A percentile compares a stretch with the other conserved stretches of the same genome.
Conservation (phyloP, 2,797 vertebrate genomes). For the Sebastes dallii region DNA sequence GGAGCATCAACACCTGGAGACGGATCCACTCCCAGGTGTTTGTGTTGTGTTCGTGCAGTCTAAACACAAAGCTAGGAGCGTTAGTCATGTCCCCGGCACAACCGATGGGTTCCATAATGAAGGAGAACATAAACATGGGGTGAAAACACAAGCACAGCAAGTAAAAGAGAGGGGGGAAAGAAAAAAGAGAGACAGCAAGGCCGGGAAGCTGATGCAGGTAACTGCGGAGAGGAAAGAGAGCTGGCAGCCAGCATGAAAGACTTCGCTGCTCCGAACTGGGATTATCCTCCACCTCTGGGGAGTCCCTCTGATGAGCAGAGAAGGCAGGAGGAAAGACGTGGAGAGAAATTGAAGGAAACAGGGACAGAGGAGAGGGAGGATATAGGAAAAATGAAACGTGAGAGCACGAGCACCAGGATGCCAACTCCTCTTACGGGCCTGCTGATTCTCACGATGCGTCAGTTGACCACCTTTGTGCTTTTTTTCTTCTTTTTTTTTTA, state of each 20-base stretch:
- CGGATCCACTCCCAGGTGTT: conserved; percentile 38
- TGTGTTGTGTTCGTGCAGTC: conserved; percentile 39
- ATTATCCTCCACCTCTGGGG: conserved; percentile 75
- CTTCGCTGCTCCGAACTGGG: conserved; percentile 67
- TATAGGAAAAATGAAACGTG: conserved; percentile 46
- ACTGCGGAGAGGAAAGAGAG: conserved; percentile 43
- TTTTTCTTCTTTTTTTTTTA: neutral
- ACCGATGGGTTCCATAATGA: conserved; percentile 47
- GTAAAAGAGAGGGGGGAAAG: neutral
- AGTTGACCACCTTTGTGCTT: conserved; percentile 39
- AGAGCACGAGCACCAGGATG: conserved; percentile 23
- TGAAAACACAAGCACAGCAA: conserved; percentile 14
- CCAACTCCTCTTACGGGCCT: conserved; percentile 40
- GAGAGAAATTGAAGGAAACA: conserved; percentile 62
- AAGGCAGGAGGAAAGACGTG: conserved; percentile 56
- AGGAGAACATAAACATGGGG: conserved; percentile 38
- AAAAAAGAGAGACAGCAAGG: neutral
- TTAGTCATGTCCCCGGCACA: conserved; percentile 28
- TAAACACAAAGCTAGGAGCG: conserved; percentile 32
- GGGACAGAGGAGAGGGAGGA: conserved; percentile 39
- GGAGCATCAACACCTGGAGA: conserved; percentile 20
- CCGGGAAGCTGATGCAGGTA: conserved; percentile 45
- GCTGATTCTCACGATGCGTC: conserved; percentile 6
- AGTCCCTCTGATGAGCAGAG: conserved; percentile 66
- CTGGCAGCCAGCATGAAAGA: conserved; percentile 74